phyloP scores from a whole-genome alignment of 1,140 invertebrate genomes.

The Goniozus legneri region DNA sequence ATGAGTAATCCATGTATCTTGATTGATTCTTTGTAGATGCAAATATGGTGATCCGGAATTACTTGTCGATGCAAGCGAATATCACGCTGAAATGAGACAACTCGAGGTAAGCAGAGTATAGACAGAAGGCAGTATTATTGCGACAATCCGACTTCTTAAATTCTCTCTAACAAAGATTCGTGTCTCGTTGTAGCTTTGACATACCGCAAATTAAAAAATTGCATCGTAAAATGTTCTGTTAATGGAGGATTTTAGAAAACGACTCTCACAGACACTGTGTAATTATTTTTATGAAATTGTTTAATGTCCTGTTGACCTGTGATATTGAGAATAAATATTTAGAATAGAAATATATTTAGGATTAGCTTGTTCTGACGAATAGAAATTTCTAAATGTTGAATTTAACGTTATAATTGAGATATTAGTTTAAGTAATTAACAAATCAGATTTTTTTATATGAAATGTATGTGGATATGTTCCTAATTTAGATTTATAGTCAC shows the following conservation, averaged over 20 bases:
- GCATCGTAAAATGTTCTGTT: no score
- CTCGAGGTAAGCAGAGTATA: constrained; percentile 43
- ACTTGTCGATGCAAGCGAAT: constrained; percentile 49
- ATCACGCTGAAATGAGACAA: constrained; percentile 46
- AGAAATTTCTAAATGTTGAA: not conserved
- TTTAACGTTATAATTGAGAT: constrained; percentile 3
- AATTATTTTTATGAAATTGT: constrained; percentile 15
- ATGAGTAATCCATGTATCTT: constrained; percentile 8
- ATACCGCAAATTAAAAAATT: not conserved
- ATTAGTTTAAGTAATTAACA: constrained; percentile 10
- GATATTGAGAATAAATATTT: constrained; percentile 24
- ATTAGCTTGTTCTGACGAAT: not conserved
- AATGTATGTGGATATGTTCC: no score
- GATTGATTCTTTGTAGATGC: constrained; percentile 43
- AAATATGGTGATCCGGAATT: constrained; percentile 48
- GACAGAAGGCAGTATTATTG: no score
- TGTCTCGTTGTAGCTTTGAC: constrained; percentile 27
- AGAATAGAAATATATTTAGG: not conserved
- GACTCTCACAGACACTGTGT: constrained; percentile 2
- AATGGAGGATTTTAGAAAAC: no score
- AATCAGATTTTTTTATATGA: constrained; percentile 19
- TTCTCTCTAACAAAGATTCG: not conserved
- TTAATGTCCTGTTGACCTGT: constrained; percentile 30
- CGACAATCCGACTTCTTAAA: not conserved
- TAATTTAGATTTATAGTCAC: no score